Conservation (phyloP, 2,797 vertebrate species). For the Chelon labrosus region DNA sequence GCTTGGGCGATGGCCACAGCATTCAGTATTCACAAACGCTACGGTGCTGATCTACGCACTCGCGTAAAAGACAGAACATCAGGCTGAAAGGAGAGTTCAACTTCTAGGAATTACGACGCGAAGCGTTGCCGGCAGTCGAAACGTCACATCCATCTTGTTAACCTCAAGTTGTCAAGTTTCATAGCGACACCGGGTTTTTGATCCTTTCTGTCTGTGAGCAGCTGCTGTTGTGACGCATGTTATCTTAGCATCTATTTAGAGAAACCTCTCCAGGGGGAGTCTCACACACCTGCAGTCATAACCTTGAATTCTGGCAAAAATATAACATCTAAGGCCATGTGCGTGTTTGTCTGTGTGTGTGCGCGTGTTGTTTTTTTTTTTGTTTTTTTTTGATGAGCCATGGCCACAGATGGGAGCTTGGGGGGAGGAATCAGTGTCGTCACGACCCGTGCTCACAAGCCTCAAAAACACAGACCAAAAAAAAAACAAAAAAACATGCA, state of each 20-base stretch:
- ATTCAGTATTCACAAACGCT: too few relatives aligned
- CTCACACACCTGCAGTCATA: constrained; percentile 48
- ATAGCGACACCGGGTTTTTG: background rate
- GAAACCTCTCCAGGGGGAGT: constrained; percentile 22
- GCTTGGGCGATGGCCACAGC: background rate
- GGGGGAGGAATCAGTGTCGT: constrained; percentile 34
- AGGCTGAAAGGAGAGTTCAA: constrained; percentile 10
- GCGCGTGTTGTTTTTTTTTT: too few relatives aligned
- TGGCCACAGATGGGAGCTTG: constrained; percentile 59
- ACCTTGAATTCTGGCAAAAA: constrained; percentile 53
- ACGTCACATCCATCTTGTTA: background rate
- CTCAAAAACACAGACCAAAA: constrained; percentile 3
- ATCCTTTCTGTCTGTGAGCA: constrained; percentile 17
- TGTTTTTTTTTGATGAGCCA: constrained; percentile 34
- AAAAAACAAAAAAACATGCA: background rate
- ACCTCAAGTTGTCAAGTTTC: background rate
- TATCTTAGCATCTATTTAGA: constrained; percentile 55
- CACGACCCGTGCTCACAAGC: constrained; percentile 26
- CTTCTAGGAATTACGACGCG: background rate
- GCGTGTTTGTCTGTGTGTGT: constrained; percentile 14
- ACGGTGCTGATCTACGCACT: constrained; percentile 11
- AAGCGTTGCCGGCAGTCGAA: background rate
- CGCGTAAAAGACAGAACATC: background rate
- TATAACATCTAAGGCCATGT: constrained; percentile 33
- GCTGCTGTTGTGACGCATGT: constrained; percentile 20